Evolutionary conservation across 1,140 invertebrate species (phyloP), one percentile per base, ranked within the genome.

Genomic region (Aporrectodea caliginosa): DNA sequence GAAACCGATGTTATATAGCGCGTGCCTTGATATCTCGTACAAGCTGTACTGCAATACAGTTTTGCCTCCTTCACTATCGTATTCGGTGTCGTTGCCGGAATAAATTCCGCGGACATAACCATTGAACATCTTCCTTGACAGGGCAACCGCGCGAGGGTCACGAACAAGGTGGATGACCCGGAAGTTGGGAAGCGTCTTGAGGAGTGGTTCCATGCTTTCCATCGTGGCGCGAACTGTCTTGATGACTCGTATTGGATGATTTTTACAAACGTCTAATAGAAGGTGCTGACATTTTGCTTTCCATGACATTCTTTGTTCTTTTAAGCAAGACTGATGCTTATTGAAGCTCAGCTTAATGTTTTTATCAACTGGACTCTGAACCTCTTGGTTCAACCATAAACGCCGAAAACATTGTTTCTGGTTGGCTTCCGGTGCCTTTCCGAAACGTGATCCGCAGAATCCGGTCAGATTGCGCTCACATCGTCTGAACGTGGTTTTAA

Each of bases 371-470:
- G 2, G 27, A 22, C 43, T 12, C 6, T 12, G n/a, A 31, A 2
- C 27, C 27, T 27, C n/a, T 72, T 72, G 2, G 2, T 72, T 31
- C n/a, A n/a, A 12, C 70, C 70, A 72, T 12, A 72, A 31, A 14
- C n/a, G 30, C 27, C 30, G 70, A 31, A 27, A 27, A 31, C 70
- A 72, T 27, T 72, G 2, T 31, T 72, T 31, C 70, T 27, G 30
- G 2, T n/a, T n/a, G 70, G 2, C 70, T 12, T 72, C 70, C 2
- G 2, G 2, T 6, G 27, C n/a, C 70, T 6, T n/a, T n/a, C 70
- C 70, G 70, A 72, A 72, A n/a, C 70, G 70, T 31, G 12, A 31
- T 12, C 70, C 70, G 30, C 70, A 72, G 12, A 72, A 72, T 27
- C 27, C 27, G 70, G 27, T 12, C n/a, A n/a, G 2, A n/a, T 72